phyloP scores from a whole-genome alignment of 2,888 invertebrate genomes.

The Disparrhopalites patrizii region DNA sequence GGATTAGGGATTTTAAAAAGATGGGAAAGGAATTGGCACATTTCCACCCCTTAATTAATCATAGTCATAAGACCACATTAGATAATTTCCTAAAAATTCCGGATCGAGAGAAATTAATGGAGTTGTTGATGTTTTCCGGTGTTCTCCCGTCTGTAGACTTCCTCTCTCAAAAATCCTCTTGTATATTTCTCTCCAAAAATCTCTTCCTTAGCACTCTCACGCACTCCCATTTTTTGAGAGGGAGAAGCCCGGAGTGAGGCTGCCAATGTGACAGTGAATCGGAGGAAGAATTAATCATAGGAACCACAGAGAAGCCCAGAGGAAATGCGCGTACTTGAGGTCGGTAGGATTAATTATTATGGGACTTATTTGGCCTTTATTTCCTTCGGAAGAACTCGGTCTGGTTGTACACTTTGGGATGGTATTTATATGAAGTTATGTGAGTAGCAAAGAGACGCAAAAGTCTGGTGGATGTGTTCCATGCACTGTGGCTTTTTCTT shows the following conservation, averaged over 20 bases:
- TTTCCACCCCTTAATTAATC: neutral
- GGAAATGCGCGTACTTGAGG: too few species aligned
- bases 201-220: too few species aligned
- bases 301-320: too few species aligned
- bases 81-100: slow-evolving; percentile 8
- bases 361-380: neutral
- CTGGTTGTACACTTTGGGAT: too few species aligned
- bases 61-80: slow-evolving; percentile 5
- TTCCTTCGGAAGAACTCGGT: too few species aligned
- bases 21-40: neutral
- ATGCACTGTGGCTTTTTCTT: too few species aligned
- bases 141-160: neutral
- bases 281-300: neutral
- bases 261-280: neutral
- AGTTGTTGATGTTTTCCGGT: neutral
- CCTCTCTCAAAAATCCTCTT: too few species aligned
- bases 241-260: neutral
- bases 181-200: too few species aligned
- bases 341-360: slow-evolving; percentile 7
- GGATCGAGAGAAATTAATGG: slow-evolving; percentile 3
- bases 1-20: too few species aligned
- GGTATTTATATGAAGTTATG: too few species aligned
- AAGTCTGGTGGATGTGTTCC: too few species aligned
- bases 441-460: too few species aligned
- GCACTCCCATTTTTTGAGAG: neutral